Base-by-base conservation (phyloP, 2,113 vertebrate species). In the Menidia beryllina region DNA sequence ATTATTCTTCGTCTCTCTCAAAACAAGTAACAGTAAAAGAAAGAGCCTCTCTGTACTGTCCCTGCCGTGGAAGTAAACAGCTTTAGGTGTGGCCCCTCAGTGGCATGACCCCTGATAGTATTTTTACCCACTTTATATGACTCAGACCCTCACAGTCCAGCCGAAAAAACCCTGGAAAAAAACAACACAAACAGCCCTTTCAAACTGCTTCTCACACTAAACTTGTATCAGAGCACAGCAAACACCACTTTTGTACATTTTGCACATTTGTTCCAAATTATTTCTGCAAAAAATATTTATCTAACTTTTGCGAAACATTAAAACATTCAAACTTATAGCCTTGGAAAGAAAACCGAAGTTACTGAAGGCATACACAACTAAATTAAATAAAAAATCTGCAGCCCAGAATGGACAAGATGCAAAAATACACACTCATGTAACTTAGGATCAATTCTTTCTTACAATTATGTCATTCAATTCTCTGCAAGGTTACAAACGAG, bases 111-210 rank as follows among this genome's bases (percentile, higher is more conserved):
- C 8, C 23, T 47, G 25, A 23, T 69, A 30, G 66, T 60, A 79
- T 84, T 84, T 85, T 71, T 61, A 72, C 56, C 23, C 43, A 24
- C 19, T 41, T 66, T 64, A 47, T 45, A 47, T n/a, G 54, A 71
- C 74, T 47, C 65, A 69, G 58, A 72, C 53, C 58, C 56, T 20
- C 54, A 56, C 54, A 68, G 54, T 17, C 21, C 50, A 47, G 52
- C 27, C 39, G 30, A n/a, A 72, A 25, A 13, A 70, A 70, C 63
- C 21, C 11, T 56, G 34, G 15, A 39, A 57, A n/a, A n/a, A n/a
- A n/a, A n/a, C n/a, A 24, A 36, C 53, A 55, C 19, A 25, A 14
- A 24, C n/a, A 20, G 8, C 17, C 13, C 36, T 58, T 41, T 41
- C 41, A 47, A 15, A 12, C 25, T 48, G 19, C 39, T 52, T 55